Conservation (phyloP, 2,888 invertebrate species). For the Pollenia angustigena region DNA sequence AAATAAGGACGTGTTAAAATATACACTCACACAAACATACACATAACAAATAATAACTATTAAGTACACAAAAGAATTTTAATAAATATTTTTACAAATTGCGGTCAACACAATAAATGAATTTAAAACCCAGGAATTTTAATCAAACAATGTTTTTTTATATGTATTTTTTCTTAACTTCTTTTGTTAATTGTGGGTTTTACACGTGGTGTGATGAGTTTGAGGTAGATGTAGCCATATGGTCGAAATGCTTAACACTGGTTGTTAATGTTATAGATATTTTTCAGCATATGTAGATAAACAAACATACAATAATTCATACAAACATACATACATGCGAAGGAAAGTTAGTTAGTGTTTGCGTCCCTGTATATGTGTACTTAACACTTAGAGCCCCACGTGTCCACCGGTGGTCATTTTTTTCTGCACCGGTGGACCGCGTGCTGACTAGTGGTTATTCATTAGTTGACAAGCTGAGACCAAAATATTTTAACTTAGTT, state of each 20-base stretch:
- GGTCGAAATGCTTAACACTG: neutral
- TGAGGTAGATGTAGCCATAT: neutral
- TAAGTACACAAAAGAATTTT: neutral
- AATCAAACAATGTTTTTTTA: neutral
- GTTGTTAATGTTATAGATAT: neutral
- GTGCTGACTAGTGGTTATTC: no score
- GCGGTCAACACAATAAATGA: slow-evolving; percentile 4
- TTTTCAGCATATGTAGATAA: neutral
- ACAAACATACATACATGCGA: neutral
- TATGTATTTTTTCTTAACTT: neutral
- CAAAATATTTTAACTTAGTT: no score
- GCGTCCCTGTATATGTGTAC: neutral
- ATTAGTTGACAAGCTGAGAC: no score
- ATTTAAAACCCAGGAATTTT: slow-evolving; percentile 8
- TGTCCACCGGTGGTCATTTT: no score
- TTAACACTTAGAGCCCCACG: no score
- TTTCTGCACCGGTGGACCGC: no score
- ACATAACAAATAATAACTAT: neutral
- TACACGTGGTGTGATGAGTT: neutral
- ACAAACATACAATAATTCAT: neutral
- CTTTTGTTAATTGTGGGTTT: neutral
- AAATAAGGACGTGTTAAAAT: neutral
- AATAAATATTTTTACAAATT: slow-evolving; percentile 6
- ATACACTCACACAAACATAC: neutral
- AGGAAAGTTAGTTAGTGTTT: no score